Evolutionary conservation across 2,888 invertebrate genomes (phyloP).

Genomic region (Athrips mouffetella): DNA sequence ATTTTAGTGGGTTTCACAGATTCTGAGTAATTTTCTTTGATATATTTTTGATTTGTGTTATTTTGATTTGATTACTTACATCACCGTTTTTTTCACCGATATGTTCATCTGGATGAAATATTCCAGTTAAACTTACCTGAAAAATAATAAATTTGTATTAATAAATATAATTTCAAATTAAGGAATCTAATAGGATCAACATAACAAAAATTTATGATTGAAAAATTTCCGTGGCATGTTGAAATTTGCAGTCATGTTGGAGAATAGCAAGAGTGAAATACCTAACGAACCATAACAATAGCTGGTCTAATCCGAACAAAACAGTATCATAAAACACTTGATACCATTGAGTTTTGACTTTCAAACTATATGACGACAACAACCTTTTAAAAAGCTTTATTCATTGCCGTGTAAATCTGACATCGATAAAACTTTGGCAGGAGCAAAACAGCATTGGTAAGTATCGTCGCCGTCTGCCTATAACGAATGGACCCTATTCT

Average conservation of each 20-base stretch:
- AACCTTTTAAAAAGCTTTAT: not conserved
- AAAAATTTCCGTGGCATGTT: not conserved
- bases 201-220: not conserved
- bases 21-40: not conserved
- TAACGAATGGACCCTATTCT: constrained; percentile 21
- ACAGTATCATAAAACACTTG: constrained; percentile 26
- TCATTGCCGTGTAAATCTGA: not conserved
- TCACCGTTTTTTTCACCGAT: no score
- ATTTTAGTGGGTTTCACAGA: not conserved
- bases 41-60: no score
- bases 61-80: no score
- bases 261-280: constrained; percentile 15
- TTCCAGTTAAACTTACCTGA: no score
- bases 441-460: not conserved
- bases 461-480: not conserved
- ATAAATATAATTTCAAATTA: no score
- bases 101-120: no score
- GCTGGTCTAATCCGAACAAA: constrained; percentile 22
- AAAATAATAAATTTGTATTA: no score
- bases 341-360: constrained; percentile 14
- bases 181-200: no score
- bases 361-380: not conserved
- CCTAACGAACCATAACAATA: constrained; percentile 17
- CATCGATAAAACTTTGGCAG: no score
- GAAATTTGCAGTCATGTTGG: not conserved